A percentile compares a stretch with the other conserved stretches of the same genome.
These are phyloP conservation scores for Sus cebifrons DNA, from an alignment of 2,797 vertebrate species.

Conservation along the genomic window DNA sequence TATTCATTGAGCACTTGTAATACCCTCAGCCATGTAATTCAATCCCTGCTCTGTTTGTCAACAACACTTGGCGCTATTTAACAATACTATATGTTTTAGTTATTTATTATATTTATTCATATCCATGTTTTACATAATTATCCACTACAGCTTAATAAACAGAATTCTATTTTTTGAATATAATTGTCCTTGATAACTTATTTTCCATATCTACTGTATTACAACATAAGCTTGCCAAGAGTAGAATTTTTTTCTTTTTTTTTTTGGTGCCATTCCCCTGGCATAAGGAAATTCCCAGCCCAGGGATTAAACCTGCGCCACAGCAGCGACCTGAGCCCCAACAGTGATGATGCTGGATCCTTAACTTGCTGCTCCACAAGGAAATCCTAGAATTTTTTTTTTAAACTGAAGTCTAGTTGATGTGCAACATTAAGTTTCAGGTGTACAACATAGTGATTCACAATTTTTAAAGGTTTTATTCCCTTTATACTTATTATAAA, in stretches of 20 bases:
- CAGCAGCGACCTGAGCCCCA: too few species aligned
- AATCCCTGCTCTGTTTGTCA: not conserved
- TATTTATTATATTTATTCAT: not conserved
- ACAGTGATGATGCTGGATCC: too few species aligned
- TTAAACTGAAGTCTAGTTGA: too few species aligned
- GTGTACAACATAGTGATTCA: too few species aligned
- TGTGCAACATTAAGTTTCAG: too few species aligned
- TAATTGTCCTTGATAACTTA: not conserved
- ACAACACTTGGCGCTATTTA: not conserved
- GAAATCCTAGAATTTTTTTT: not conserved
- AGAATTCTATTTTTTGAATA: not conserved
- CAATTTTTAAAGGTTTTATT: too few species aligned
- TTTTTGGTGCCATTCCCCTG: too few species aligned
- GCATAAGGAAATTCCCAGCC: too few species aligned
- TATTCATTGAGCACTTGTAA: not conserved
- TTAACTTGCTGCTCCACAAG: too few species aligned
- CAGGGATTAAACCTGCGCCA: too few species aligned
- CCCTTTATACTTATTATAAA: too few species aligned
- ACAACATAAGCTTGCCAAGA: not conserved
- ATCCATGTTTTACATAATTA: not conserved
- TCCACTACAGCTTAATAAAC: slow-evolving; percentile 6
- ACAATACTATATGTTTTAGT: not conserved
- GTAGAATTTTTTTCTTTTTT: not conserved
- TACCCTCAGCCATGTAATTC: not conserved
- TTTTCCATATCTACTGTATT: slow-evolving; percentile 22